Evolutionary conservation across 2,888 invertebrate genomes (phyloP), one percentile per base, ranked within the genome.

Genomic region (Tribolium freemani): DNA sequence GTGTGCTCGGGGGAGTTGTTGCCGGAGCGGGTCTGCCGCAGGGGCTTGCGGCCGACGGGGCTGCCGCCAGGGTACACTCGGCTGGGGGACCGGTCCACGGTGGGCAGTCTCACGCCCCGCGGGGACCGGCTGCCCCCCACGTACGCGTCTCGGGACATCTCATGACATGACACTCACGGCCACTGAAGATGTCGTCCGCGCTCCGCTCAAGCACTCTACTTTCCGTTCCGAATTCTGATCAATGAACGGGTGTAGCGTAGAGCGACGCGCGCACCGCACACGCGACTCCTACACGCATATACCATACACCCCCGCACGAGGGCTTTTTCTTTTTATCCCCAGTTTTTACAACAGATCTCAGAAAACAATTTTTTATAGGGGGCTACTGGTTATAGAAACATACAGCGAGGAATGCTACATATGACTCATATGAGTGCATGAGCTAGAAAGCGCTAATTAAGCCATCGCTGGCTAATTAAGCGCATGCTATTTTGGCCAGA

Each of bases 11-110:
- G 90, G 82, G 89, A 90, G 80, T 89, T 90, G 84, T 90, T 90
- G 69, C 90, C 90, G 83, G 89, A 89, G 72, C 89, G 87, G 71
- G 88, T 88, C 79, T 87, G 88, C 60, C 88, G 85, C 75, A 84
- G 78, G 72, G 85, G 82, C 80, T 86, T 85, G 71, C 83, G 80
- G 74, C 85, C 84, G 77, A 84, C 80, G 72, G 85, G 86, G 83
- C 90, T 88, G 81, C 88, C 88, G 87, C 93, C 92, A 77, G 90
- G 90, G 89, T 94, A 94, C 87, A 90, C 91, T 86, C 95, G 91
- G 84, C 94, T 94, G 87, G 95, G 95, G 87, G 94, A 94, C 87
- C 95, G 93, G 91, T 96, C 95, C 87, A 95, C 95, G 87, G 94
- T 95, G 86, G 95, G 95, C 88, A 95, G 89, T 87, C 92, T 93